phyloP scores from a whole-genome alignment of 1,140 invertebrate genomes.

The Rhopalosiphum maidis region DNA sequence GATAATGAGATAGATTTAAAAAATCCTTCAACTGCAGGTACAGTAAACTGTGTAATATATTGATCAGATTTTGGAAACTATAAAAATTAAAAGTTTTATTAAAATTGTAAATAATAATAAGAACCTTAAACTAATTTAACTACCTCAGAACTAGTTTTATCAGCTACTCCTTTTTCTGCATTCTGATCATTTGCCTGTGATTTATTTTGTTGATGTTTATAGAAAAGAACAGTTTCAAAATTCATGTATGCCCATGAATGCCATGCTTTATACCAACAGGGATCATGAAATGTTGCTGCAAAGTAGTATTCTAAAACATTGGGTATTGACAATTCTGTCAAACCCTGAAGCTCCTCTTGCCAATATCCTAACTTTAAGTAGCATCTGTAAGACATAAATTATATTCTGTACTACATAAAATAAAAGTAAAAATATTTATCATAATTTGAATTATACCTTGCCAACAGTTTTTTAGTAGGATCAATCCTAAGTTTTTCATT shows the following conservation, averaged over 20 bases:
- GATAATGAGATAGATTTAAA: constrained; percentile 93
- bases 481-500: constrained; percentile 27
- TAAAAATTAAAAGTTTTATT: not conserved
- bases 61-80: constrained; percentile 60
- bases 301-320: constrained; percentile 85
- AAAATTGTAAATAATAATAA: constrained; percentile 4
- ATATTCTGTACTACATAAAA: not conserved
- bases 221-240: constrained; percentile 93
- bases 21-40: constrained; percentile 94
- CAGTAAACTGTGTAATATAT: constrained; percentile 81
- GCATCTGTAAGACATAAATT: constrained; percentile 66
- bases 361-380: constrained; percentile 91
- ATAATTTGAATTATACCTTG: constrained; percentile 13
- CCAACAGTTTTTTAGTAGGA: constrained; percentile 52
- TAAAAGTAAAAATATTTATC: not conserved
- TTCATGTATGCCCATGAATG: constrained; percentile 98
- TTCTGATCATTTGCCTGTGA: constrained; percentile 57
- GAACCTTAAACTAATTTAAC: not conserved
- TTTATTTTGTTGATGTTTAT: constrained; percentile 74
- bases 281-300: constrained; percentile 87
- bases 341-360: constrained; percentile 83
- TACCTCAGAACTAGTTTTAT: constrained; percentile 39
- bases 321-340: constrained; percentile 80
- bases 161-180: constrained; percentile 17
- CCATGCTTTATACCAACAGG: constrained; percentile 95